Evolutionary conservation across 2,797 vertebrate genomes (phyloP).

Genomic region (Myiotriccus ornatus): DNA sequence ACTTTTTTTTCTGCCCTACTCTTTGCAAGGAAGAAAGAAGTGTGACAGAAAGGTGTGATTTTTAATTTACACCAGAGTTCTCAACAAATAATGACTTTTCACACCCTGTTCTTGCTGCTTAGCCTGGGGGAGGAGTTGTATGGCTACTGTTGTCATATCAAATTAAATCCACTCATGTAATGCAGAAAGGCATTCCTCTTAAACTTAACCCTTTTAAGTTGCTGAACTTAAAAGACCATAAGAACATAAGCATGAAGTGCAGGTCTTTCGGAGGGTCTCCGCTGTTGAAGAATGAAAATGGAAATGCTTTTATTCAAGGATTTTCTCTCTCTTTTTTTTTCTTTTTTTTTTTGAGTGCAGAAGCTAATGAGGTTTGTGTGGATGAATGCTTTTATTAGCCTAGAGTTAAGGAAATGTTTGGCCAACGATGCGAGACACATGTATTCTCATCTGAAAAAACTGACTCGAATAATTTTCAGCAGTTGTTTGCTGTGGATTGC

Average conservation of each 20-base stretch:
- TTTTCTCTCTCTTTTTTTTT: background rate
- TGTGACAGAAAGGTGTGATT: slow-evolving; percentile 79
- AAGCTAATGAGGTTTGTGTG: background rate
- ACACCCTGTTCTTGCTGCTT: slow-evolving; percentile 68
- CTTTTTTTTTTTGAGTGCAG: background rate
- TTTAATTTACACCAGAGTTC: slow-evolving; percentile 79
- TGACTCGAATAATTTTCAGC: background rate
- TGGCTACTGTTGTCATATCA: slow-evolving; percentile 71
- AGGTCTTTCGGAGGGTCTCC: background rate
- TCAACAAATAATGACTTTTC: slow-evolving; percentile 81
- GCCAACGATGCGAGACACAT: fast-evolving
- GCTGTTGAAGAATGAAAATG: background rate
- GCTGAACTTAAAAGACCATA: background rate
- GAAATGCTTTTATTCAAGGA: background rate
- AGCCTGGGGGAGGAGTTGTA: slow-evolving; percentile 63
- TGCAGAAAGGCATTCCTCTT: slow-evolving; percentile 36
- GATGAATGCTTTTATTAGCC: background rate
- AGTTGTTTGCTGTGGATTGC: background rate
- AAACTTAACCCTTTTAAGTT: slow-evolving; percentile 68
- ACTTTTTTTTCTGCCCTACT: background rate
- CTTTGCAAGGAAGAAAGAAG: slow-evolving; percentile 73
- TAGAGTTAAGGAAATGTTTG: background rate
- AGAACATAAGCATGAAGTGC: background rate
- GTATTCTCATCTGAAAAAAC: background rate
- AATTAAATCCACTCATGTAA: slow-evolving; percentile 61